Percentiles rank a stretch among this genome's conserved stretches.
Conservation (phyloP, 2,888 invertebrate species). For the Pachliopta kotzebuea region DNA sequence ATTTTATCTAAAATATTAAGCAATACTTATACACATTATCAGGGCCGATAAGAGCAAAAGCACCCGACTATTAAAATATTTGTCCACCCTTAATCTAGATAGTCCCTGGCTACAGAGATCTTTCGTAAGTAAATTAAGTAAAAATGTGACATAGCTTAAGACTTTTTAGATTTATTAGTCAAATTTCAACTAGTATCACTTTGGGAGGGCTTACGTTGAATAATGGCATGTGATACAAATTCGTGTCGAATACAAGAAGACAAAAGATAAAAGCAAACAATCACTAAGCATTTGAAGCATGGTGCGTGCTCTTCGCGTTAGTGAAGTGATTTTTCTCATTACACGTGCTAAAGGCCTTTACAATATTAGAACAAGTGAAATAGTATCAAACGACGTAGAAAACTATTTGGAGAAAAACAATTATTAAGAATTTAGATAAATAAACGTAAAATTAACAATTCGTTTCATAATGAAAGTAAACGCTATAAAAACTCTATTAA, state of each 20-base stretch:
- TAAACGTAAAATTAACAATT: too few species aligned
- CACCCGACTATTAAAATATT: too few species aligned
- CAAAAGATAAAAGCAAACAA: conserved; percentile 43
- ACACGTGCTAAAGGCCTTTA: conserved; percentile 3
- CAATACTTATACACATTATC: too few species aligned
- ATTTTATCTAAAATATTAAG: too few species aligned
- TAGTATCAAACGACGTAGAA: background rate
- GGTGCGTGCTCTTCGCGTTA: conserved; percentile 34
- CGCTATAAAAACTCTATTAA: too few species aligned
- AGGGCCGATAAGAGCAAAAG: too few species aligned
- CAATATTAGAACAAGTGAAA: background rate
- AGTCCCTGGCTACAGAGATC: too few species aligned
- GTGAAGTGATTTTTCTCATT: conserved; percentile 40
- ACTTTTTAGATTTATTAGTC: background rate
- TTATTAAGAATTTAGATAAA: too few species aligned
- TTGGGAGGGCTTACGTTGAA: conserved; percentile 56
- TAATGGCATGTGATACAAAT: conserved; percentile 59
- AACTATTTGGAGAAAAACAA: background rate
- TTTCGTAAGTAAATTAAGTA: background rate
- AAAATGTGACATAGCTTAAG: background rate
- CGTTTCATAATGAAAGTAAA: too few species aligned
- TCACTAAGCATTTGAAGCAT: conserved; percentile 51
- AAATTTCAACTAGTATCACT: conserved; percentile 48
- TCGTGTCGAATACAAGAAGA: conserved; percentile 49
- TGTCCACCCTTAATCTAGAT: too few species aligned